Percentiles rank a stretch among this genome's conserved stretches.
These are phyloP conservation scores for Natator depressus DNA, from an alignment of 2,113 vertebrate species.

Conservation along the genomic window DNA sequence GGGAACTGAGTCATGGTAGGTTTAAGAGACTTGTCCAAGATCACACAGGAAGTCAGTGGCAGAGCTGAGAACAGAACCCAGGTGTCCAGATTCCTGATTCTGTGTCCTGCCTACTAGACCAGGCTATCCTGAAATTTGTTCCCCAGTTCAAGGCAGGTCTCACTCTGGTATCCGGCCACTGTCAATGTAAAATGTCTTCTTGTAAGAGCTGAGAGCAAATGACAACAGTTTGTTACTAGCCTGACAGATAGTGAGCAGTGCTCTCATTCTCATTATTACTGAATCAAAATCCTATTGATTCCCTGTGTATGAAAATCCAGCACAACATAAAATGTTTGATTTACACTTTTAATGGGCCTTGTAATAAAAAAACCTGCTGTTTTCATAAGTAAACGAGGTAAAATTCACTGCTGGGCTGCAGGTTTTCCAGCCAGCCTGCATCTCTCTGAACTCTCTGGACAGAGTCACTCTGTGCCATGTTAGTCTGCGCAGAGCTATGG, in stretches of 20 bases:
- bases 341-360: not conserved
- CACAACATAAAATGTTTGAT: slow-evolving; percentile 21
- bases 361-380: accelerated
- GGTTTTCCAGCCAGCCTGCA: not conserved
- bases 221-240: not conserved
- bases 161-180: accelerated
- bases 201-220: not conserved
- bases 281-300: slow-evolving; percentile 59
- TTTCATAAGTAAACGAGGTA: slow-evolving; percentile 36
- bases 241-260: slow-evolving; percentile 21
- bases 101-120: not conserved
- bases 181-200: not conserved
- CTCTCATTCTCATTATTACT: slow-evolving; percentile 40
- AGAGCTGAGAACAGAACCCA: not conserved
- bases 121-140: not conserved
- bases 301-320: slow-evolving; percentile 39
- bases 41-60: not conserved
- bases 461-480: accelerated
- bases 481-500: not conserved
- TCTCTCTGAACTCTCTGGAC: not conserved
- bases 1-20: not conserved
- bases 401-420: not conserved
- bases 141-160: not conserved
- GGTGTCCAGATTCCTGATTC: not conserved
- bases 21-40: not conserved